Evolutionary conservation across 2,797 vertebrate species (phyloP).

Genomic region (Phaenicophaeus curvirostris): DNA sequence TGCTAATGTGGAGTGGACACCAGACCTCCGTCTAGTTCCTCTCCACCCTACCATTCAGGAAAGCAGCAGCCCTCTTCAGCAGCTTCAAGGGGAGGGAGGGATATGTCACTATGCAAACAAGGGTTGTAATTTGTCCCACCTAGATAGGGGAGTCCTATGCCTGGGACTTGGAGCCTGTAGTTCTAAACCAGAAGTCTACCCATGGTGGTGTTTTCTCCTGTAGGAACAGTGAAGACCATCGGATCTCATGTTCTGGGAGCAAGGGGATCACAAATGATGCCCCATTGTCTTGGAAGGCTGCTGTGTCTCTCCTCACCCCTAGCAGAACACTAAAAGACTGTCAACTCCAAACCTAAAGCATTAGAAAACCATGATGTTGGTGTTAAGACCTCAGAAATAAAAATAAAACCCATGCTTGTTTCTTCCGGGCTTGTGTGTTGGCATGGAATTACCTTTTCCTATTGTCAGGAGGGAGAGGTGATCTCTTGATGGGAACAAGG

Average conservation of each 20-base stretch:
- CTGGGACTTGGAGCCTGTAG: not conserved
- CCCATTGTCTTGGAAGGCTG: rapidly evolving
- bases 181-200: not conserved
- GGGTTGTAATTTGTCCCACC: not conserved
- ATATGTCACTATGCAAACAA: not conserved
- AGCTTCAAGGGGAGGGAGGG: too few species aligned
- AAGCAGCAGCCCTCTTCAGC: too few species aligned
- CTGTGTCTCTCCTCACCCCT: not conserved
- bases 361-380: not conserved
- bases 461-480: not conserved
- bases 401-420: not conserved
- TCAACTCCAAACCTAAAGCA: not conserved
- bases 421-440: not conserved
- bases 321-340: too few species aligned
- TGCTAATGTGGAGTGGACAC: too few species aligned
- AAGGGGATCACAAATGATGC: not conserved
- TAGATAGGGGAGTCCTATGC: not conserved
- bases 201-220: not conserved
- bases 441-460: not conserved
- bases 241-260: not conserved
- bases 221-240: not conserved
- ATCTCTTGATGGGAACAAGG: not conserved
- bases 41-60: too few species aligned
- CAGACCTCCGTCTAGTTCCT: too few species aligned
- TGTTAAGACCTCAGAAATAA: not conserved